Evolutionary conservation across 2,888 invertebrate species (phyloP).

Genomic region (Conchocele bisecta): DNA sequence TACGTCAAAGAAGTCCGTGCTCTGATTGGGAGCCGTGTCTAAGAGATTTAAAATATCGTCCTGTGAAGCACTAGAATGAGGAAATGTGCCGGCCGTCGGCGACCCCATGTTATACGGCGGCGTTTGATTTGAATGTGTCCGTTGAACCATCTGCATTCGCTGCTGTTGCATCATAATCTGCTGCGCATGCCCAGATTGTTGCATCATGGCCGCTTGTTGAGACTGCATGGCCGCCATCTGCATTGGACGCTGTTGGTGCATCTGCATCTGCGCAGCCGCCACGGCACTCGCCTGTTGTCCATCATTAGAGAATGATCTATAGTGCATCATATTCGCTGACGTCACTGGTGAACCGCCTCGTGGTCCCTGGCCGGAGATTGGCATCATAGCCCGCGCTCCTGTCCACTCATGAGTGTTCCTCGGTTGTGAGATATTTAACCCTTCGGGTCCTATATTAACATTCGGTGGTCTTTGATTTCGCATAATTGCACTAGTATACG

Average conservation of each 20-base stretch:
- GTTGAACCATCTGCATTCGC: slow-evolving; percentile 78
- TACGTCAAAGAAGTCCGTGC: slow-evolving; percentile 88
- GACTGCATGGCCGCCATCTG: slow-evolving; percentile 65
- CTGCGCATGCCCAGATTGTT: slow-evolving; percentile 57
- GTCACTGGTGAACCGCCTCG: slow-evolving; percentile 58
- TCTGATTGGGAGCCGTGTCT: slow-evolving; percentile 86
- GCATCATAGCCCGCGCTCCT: slow-evolving; percentile 83
- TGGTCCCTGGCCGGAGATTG: slow-evolving; percentile 39
- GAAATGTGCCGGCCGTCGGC: slow-evolving; percentile 43
- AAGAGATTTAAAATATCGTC: slow-evolving; percentile 91
- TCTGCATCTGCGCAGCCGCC: slow-evolving; percentile 69
- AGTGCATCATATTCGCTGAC: slow-evolving; percentile 81
- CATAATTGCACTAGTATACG: slow-evolving; percentile 80
- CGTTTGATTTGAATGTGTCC: slow-evolving; percentile 58
- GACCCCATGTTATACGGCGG: slow-evolving; percentile 54
- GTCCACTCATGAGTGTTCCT: slow-evolving; percentile 84
- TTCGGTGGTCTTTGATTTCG: slow-evolving; percentile 86
- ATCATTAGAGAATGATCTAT: slow-evolving; percentile 79
- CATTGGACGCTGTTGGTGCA: slow-evolving; percentile 65
- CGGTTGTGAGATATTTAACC: slow-evolving; percentile 83
- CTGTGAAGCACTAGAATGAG: slow-evolving; percentile 61
- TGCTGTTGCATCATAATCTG: slow-evolving; percentile 77
- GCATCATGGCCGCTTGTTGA: slow-evolving; percentile 68
- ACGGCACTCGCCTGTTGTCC: slow-evolving; percentile 42
- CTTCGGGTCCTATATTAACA: slow-evolving; percentile 85